Conservation (phyloP, 2,888 invertebrate genomes). For the Andrena bicolor region DNA sequence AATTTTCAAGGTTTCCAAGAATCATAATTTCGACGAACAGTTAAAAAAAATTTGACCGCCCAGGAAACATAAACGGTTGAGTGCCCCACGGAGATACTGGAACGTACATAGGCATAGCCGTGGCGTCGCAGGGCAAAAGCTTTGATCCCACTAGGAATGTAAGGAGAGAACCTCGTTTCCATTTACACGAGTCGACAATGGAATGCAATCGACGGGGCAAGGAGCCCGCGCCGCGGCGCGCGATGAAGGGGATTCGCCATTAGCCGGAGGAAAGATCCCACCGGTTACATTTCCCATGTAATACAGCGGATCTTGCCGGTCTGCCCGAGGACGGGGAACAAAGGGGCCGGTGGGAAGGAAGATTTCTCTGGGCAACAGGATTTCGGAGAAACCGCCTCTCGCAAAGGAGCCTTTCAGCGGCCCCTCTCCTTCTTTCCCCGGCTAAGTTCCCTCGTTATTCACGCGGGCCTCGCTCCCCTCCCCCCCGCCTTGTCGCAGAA, state of each 20-base stretch:
- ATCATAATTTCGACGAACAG: no score
- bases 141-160: no score
- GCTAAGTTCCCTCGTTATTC: constrained; percentile 27
- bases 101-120: no score
- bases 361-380: constrained; percentile 55
- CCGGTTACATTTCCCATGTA: constrained; percentile 31
- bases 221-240: not conserved
- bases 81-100: no score
- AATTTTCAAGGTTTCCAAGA: no score
- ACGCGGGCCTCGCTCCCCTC: not conserved
- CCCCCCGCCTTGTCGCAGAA: not conserved
- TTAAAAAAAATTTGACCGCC: no score
- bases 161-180: constrained; percentile 5
- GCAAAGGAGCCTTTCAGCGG: constrained; percentile 42
- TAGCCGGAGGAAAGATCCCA: not conserved
- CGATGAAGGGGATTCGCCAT: not conserved
- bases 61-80: no score
- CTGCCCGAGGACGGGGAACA: constrained; percentile 4
- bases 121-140: no score
- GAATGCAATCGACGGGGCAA: not conserved
- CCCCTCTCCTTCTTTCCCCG: not conserved
- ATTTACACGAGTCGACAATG: not conserved
- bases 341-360: constrained; percentile 27
- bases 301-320: not conserved
- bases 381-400: constrained; percentile 61